Conservation (phyloP, 2,113 vertebrate genomes). For the human (Homo sapiens) region DNA sequence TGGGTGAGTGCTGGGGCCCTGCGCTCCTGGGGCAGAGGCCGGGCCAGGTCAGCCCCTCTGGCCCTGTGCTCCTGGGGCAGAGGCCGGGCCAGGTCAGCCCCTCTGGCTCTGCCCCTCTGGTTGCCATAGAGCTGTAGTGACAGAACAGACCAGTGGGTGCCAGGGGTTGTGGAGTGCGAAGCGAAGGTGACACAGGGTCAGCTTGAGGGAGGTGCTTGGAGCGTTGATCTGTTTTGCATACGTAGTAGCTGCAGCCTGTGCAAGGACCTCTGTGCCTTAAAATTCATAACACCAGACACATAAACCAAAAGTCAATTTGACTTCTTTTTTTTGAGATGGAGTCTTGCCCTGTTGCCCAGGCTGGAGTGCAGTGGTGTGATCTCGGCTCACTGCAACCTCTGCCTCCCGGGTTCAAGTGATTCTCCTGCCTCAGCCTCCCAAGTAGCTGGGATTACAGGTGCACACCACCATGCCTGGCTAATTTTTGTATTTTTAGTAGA, state of each 20-base stretch:
- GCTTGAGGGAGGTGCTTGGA: neutral
- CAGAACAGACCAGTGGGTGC: neutral
- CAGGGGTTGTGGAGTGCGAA: fast-evolving
- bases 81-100: neutral
- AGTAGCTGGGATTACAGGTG: no score
- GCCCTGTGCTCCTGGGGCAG: neutral
- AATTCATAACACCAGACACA: fast-evolving
- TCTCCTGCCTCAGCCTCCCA: no score
- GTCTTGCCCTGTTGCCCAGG: neutral
- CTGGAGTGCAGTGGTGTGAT: no score
- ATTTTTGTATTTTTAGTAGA: no score
- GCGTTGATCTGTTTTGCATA: fast-evolving
- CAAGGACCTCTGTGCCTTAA: fast-evolving
- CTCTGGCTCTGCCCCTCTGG: neutral
- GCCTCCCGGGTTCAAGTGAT: no score
- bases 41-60: neutral
- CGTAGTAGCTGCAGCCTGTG: neutral
- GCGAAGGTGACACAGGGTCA: neutral
- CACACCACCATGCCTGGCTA: no score
- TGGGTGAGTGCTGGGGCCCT: constrained; percentile 82
- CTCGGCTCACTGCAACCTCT: no score
- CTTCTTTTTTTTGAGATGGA: neutral
- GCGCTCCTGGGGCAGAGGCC: neutral
- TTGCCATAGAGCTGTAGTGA: neutral
- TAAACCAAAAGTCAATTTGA: neutral